phyloP scores from a whole-genome alignment of 2,888 invertebrate species.

The Drosophila limbata region DNA sequence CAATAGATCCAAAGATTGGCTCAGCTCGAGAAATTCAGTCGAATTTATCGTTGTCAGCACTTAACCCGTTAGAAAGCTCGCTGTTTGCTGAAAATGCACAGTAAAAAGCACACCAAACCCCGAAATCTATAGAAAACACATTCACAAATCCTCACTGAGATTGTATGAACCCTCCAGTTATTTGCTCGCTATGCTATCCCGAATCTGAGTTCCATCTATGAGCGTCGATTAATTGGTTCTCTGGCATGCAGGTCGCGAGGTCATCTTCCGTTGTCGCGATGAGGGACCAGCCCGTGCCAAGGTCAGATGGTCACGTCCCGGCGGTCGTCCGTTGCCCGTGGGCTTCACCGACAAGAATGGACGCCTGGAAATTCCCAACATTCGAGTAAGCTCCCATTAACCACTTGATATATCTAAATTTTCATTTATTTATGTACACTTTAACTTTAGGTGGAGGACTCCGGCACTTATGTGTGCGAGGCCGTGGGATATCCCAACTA shows the following conservation, averaged over 20 bases:
- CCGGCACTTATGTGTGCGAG: constrained; percentile 94
- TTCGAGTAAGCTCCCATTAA: constrained; percentile 86
- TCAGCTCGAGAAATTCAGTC: constrained; percentile 41
- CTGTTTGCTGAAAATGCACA: constrained; percentile 17
- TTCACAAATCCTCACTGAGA: constrained; percentile 15
- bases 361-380: constrained; percentile 93
- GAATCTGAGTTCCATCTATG: not conserved
- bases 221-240: constrained; percentile 19
- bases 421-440: not conserved
- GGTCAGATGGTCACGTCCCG: constrained; percentile 91
- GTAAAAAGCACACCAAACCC: not conserved
- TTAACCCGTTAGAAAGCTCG: constrained; percentile 35
- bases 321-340: constrained; percentile 90
- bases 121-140: not conserved
- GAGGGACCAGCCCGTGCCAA: constrained; percentile 92
- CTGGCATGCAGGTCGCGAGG: constrained; percentile 91
- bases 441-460: constrained; percentile 88
- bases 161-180: constrained; percentile 42
- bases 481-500: constrained; percentile 89
- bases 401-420: not conserved
- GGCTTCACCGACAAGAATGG: constrained; percentile 92
- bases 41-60: constrained; percentile 50
- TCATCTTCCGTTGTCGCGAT: constrained; percentile 96
- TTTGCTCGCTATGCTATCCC: constrained; percentile 41
- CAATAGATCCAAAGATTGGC: constrained; percentile 49